phyloP scores from a whole-genome alignment of 2,888 invertebrate species.

The Apamea sordens region DNA sequence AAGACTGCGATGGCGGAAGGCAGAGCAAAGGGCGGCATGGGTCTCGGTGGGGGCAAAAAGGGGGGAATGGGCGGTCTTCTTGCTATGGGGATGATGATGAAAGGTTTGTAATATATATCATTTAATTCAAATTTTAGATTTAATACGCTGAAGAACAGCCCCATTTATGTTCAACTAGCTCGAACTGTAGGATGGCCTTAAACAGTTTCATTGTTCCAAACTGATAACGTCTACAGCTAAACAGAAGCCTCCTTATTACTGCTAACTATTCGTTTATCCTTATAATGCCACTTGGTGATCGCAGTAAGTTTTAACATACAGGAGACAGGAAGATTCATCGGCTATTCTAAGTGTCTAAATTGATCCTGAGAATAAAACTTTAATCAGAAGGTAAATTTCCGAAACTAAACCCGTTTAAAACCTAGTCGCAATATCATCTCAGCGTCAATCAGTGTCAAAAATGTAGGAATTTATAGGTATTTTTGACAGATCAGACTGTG shows the following conservation, averaged over 20 bases:
- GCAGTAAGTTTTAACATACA: not conserved
- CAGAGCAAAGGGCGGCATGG: conserved; percentile 80
- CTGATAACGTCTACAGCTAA: not conserved
- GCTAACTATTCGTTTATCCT: not conserved
- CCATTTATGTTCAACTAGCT: not conserved
- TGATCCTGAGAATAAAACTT: not conserved
- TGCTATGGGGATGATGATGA: conserved; percentile 91
- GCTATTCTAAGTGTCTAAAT: not conserved
- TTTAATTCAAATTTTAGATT: not conserved
- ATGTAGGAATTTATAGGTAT: no score
- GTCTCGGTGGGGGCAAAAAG: conserved; percentile 75
- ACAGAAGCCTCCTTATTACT: no score
- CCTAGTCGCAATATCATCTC: no score
- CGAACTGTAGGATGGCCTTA: not conserved
- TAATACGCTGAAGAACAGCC: no score
- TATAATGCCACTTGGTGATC: not conserved
- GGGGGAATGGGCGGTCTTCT: conserved; percentile 87
- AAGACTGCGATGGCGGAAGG: conserved; percentile 85
- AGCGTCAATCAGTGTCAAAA: no score
- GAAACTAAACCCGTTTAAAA: no score
- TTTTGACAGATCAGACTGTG: no score
- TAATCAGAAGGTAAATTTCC: no score
- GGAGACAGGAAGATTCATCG: not conserved
- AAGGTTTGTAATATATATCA: conserved; percentile 80
- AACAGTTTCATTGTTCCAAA: not conserved